Evolutionary conservation across 2,888 invertebrate genomes (phyloP), one percentile per base, ranked within the genome.

Genomic region (Tetragonisca angustula): DNA sequence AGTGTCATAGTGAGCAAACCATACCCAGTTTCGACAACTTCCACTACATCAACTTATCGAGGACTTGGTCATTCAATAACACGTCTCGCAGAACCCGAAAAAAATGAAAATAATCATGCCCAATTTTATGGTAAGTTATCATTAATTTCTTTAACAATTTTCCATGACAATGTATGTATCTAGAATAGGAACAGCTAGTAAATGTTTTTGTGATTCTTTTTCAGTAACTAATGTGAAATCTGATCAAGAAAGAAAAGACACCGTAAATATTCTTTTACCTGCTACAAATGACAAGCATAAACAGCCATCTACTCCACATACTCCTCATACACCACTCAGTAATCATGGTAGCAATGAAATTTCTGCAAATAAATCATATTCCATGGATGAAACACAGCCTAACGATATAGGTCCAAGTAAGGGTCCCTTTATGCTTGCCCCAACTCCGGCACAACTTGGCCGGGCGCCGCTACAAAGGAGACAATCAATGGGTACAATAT

Each of bases 401-500:
- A 93, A 90, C 76, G 94, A 93, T 73, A 82, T 89, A 54, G 91
- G 91, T 52, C 84, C 90, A 77, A 92, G 89, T 78, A 94, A 94
- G 84, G 92, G 92, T 76, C 91, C 95, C 88, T 97, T 98, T 95
- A 97, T 98, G 77, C 95, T 99, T 88, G 98, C 98, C 65, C 99
- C 99, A 0, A 99, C 99, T 1, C 99, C 99, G 4, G 99, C 99
- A 50, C 99, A 99, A 94, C 96, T 98, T 79, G 99, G 99, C 71
- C 96, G 97, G 88, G 98, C 98, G 59, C 98, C 98, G 15, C 94
- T 98, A 74, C 98, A 98, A 95, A 96, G 98, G 93, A 96, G 98
- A 92, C 97, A 98, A 92, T 98, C 97, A 92, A 96, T 97, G 96
- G 97, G 98, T 97, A 95, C n/a, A 62, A 50, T 52, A 43, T 71